Evolutionary conservation across 2,113 vertebrate genomes (phyloP).

Genomic region (Rhinolophus ferrumequinum): DNA sequence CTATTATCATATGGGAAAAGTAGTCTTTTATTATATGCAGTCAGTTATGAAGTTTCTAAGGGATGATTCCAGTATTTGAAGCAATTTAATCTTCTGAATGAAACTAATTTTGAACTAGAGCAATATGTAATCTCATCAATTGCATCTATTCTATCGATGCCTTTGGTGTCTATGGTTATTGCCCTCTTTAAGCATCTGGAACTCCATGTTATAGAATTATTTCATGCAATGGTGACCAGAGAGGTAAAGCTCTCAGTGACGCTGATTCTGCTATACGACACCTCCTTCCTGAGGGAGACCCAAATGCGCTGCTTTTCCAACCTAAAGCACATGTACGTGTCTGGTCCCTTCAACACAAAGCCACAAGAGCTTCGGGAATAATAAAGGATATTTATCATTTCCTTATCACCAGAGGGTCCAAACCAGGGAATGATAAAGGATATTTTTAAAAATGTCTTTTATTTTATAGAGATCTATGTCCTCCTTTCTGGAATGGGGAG

Average conservation of each 20-base stretch:
- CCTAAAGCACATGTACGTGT: neutral
- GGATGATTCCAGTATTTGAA: neutral
- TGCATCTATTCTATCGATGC: neutral
- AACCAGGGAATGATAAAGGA: neutral
- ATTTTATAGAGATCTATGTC: neutral
- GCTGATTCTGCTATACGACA: neutral
- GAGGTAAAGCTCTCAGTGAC: neutral
- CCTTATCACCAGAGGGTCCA: neutral
- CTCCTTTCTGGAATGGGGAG: neutral
- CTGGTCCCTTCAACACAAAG: neutral
- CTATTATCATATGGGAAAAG: neutral
- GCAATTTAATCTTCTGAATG: conserved; percentile 17
- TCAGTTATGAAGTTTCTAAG: conserved; percentile 29
- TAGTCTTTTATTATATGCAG: neutral
- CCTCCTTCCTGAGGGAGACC: neutral
- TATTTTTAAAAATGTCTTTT: neutral
- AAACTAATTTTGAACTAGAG: neutral
- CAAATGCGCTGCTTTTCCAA: neutral
- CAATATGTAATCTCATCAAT: neutral
- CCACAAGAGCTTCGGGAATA: neutral
- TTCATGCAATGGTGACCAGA: neutral
- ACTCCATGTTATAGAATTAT: neutral
- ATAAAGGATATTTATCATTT: neutral
- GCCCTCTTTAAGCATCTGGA: neutral
- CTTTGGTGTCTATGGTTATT: neutral